These are phyloP conservation scores for Aleadryas rufinucha DNA, from an alignment of 2,113 vertebrate genomes.

Conservation along the genomic window DNA sequence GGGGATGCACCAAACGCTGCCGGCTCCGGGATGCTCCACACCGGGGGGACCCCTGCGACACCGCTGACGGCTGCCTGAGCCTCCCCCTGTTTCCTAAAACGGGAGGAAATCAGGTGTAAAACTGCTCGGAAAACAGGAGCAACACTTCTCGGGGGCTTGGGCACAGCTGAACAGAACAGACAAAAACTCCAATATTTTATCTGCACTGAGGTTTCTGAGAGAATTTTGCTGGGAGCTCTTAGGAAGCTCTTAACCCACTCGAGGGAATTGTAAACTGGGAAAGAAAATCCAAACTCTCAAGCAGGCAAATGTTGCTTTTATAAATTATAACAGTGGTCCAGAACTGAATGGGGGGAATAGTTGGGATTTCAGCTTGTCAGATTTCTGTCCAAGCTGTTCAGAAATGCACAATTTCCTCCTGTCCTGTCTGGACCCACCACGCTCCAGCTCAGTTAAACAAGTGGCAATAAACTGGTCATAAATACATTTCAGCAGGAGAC, in stretches of 20 bases:
- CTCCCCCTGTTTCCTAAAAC: fast-evolving
- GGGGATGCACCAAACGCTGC: neutral
- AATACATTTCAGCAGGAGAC: neutral
- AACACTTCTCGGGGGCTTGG: fast-evolving
- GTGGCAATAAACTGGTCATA: neutral
- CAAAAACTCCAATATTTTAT: fast-evolving
- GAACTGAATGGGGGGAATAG: neutral
- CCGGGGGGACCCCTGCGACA: fast-evolving
- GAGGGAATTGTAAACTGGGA: neutral
- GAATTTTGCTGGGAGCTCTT: neutral
- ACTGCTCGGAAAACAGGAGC: neutral
- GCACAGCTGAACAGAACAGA: neutral
- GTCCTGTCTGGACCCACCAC: neutral
- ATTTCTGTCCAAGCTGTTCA: neutral
- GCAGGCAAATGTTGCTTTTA: fast-evolving
- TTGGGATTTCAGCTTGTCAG: neutral
- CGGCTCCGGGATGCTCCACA: neutral
- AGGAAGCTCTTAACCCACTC: neutral
- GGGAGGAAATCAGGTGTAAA: fast-evolving
- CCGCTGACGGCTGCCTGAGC: neutral
- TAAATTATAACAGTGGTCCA: neutral
- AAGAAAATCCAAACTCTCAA: neutral
- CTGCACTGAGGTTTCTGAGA: neutral
- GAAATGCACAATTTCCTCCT: neutral
- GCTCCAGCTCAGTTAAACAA: neutral